Base-by-base conservation (phyloP, 2,888 invertebrate species). In the Erebia ligea region DNA sequence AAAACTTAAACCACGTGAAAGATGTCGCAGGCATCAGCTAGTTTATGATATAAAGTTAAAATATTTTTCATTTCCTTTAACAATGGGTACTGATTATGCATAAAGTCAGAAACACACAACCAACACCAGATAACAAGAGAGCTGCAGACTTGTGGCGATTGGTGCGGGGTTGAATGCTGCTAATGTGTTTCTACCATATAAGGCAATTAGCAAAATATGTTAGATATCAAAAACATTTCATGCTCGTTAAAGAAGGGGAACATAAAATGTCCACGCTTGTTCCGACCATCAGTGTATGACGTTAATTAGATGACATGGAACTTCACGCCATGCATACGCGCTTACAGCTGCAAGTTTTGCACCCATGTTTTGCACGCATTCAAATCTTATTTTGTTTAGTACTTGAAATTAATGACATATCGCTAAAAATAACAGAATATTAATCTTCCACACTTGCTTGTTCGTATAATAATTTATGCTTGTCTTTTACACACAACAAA, bases 261-360 rank as follows among this genome's bases (percentile, higher is more conserved):
- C 42, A 42, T 56, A 34, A 66, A 57, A 21, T 57, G 57, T 57
- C 57, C 66, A 57, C 66, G 70, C 71, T 74, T 80, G 78, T 71
- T 73, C 71, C 74, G 76, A 73, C 76, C 82, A 80, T 82, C 82
- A 79, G 72, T 78, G 77, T 59, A 67, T 68, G 73, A 71, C 76
- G 79, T 79, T 84, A 84, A 84, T 84, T 80, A 82, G 76, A 78
- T 78, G 77, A 76, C 82, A 85, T 56, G 45, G 42, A 42, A 66
- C 42, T 81, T 81, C 73, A 80, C 78, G 62, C 62, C 34, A 21
- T 68, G 78, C 78, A 79, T 79, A 69, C 75, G 78, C 82, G 77
- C 81, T 77, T 79, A 72, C 72, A 74, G 75, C 76, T 81, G 81
- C 83, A 83, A 76, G 77, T 79, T 82, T 82, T 82, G 77, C 78